These are phyloP conservation scores for Meliscaeva auricollis DNA, from an alignment of 2,888 invertebrate genomes.

Conservation along the genomic window DNA sequence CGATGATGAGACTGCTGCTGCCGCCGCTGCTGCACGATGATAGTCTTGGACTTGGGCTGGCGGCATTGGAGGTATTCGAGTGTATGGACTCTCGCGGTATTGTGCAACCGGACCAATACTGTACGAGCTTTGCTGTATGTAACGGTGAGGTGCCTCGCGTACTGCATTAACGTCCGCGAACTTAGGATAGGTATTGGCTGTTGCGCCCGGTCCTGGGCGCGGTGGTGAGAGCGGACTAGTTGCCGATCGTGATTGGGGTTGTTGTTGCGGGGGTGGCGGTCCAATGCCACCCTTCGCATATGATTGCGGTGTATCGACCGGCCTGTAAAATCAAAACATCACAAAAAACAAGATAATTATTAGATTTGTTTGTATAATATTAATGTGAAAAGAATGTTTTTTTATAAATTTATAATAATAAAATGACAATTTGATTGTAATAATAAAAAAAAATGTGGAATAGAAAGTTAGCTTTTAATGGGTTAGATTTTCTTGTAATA, in stretches of 20 bases:
- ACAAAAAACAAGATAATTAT: slow-evolving; percentile 80
- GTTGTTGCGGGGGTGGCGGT: slow-evolving; percentile 79
- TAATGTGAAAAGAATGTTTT: not conserved
- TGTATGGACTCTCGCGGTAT: slow-evolving; percentile 83
- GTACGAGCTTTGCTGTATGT: slow-evolving; percentile 82
- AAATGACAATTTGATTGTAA: slow-evolving; percentile 16
- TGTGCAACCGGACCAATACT: slow-evolving; percentile 81
- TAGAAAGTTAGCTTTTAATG: no score
- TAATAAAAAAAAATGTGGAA: not conserved
- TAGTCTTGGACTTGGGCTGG: slow-evolving; percentile 81
- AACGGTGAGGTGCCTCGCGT: slow-evolving; percentile 83
- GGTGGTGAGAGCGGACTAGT: slow-evolving; percentile 84
- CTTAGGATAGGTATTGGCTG: slow-evolving; percentile 82
- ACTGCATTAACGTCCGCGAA: slow-evolving; percentile 82
- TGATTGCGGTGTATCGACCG: slow-evolving; percentile 82
- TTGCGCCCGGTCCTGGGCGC: slow-evolving; percentile 82
- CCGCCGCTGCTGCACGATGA: slow-evolving; percentile 80
- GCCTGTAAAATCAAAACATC: slow-evolving; percentile 82
- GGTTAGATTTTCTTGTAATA: no score
- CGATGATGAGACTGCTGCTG: slow-evolving; percentile 77
- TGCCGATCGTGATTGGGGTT: slow-evolving; percentile 82
- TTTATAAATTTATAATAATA: no score
- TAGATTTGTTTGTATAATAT: slow-evolving; percentile 80
- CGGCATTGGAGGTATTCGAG: slow-evolving; percentile 82
- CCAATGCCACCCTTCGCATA: slow-evolving; percentile 83